phyloP scores from a whole-genome alignment of 2,113 vertebrate genomes.

The Limanda limanda region DNA sequence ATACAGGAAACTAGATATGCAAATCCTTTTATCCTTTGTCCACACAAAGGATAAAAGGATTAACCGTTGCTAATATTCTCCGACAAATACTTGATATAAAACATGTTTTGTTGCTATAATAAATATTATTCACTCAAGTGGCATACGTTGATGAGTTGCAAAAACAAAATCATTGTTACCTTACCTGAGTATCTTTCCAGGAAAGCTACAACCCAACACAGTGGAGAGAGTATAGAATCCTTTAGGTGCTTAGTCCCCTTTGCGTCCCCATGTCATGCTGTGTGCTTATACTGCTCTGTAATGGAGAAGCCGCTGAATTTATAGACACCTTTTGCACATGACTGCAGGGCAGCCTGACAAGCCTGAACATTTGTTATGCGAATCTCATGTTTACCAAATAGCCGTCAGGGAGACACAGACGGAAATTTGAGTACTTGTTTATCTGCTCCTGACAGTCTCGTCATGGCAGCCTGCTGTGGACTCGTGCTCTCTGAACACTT shows the following conservation, averaged over 20 bases:
- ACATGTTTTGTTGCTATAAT: background rate
- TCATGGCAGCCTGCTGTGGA: background rate
- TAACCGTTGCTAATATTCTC: too few species aligned
- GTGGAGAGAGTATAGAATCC: constrained; percentile 30
- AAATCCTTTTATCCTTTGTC: background rate
- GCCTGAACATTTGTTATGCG: constrained; percentile 63
- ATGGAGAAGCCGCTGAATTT: constrained; percentile 63
- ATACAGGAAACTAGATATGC: background rate
- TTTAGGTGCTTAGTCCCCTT: constrained; percentile 23
- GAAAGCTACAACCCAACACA: constrained; percentile 46
- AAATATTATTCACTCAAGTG: background rate
- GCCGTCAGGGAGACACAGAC: constrained; percentile 17
- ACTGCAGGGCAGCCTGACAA: constrained; percentile 27
- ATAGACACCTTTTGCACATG: constrained; percentile 71
- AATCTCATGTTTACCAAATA: constrained; percentile 70
- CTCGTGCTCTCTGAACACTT: background rate
- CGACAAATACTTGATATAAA: background rate
- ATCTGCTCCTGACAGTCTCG: constrained; percentile 27
- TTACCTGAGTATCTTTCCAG: constrained; percentile 48
- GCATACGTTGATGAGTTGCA: background rate
- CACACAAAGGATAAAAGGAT: too few species aligned
- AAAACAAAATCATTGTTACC: background rate
- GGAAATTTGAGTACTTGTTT: constrained; percentile 76
- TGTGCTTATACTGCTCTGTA: constrained; percentile 8
- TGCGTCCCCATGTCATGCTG: constrained; percentile 10